These are phyloP conservation scores for Lordiphosa fenestrarum DNA, from an alignment of 2,888 invertebrate species.

Conservation along the genomic window DNA sequence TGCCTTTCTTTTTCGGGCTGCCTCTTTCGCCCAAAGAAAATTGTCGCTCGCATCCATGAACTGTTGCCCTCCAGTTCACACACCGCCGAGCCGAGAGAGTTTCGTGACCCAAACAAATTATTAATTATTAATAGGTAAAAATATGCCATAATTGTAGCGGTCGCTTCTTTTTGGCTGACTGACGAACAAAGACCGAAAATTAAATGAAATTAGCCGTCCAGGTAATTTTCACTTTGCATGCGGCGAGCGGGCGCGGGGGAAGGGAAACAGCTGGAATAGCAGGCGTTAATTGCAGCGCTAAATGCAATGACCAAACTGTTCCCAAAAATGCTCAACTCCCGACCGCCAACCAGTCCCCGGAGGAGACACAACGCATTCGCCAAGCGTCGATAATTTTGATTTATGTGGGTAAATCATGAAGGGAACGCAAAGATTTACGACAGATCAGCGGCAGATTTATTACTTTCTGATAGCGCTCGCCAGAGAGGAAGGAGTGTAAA, in stretches of 20 bases:
- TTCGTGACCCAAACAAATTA: slow-evolving; percentile 78
- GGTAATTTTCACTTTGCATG: slow-evolving; percentile 70
- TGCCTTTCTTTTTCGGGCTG: slow-evolving; percentile 35
- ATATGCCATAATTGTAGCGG: slow-evolving; percentile 75
- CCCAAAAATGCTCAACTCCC: slow-evolving; percentile 1
- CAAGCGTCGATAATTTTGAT: slow-evolving; percentile 78
- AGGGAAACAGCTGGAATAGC: slow-evolving; percentile 74
- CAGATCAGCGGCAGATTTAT: slow-evolving; percentile 78
- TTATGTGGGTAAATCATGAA: slow-evolving; percentile 79
- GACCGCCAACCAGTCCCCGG: slow-evolving; percentile 6
- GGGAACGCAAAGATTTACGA: slow-evolving; percentile 78
- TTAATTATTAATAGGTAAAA: slow-evolving; percentile 78
- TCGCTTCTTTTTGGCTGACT: slow-evolving; percentile 48
- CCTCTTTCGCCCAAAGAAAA: slow-evolving; percentile 31
- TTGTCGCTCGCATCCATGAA: slow-evolving; percentile 38
- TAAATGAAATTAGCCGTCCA: slow-evolving; percentile 76
- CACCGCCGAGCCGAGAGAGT: slow-evolving; percentile 21
- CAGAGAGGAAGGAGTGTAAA: slow-evolving; percentile 36
- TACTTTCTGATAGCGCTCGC: slow-evolving; percentile 76
- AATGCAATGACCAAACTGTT: slow-evolving; percentile 58
- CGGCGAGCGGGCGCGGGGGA: slow-evolving; percentile 61
- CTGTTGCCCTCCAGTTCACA: slow-evolving; percentile 43
- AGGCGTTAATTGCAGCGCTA: slow-evolving; percentile 67
- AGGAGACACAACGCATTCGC: slow-evolving; percentile 8
- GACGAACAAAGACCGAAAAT: slow-evolving; percentile 68